Percentiles rank a stretch among this genome's conserved stretches.
Evolutionary conservation across 2,888 invertebrate genomes (phyloP).

Genomic region (Autographa pulchrina): DNA sequence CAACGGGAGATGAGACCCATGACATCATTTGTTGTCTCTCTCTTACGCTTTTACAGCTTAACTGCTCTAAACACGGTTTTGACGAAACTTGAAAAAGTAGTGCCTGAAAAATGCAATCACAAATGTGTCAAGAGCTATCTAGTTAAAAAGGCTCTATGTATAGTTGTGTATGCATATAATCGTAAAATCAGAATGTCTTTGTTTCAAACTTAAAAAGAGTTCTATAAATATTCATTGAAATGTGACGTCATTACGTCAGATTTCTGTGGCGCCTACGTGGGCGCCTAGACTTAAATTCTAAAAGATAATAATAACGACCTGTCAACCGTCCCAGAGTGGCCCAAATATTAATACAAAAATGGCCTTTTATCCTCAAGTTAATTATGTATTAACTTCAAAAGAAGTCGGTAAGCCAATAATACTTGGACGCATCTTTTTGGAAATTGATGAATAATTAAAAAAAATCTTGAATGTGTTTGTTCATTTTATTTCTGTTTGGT

Average conservation of each 20-base stretch:
- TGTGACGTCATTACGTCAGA: slow-evolving; percentile 40
- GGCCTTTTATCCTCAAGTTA: slow-evolving; percentile 53
- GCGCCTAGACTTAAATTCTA: slow-evolving; percentile 15
- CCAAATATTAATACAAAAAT: slow-evolving; percentile 46
- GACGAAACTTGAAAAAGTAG: no score
- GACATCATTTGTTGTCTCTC: no score
- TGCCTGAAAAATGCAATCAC: no score
- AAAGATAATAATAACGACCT: slow-evolving; percentile 54
- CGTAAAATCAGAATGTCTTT: background rate
- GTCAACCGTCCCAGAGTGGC: slow-evolving; percentile 28
- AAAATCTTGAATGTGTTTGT: slow-evolving; percentile 41
- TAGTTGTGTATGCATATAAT: background rate
- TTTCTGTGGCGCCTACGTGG: slow-evolving; percentile 26
- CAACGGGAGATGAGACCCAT: no score
- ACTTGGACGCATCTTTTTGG: slow-evolving; percentile 36
- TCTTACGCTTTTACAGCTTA: no score
- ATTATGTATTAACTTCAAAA: slow-evolving; percentile 65
- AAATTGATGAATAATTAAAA: slow-evolving; percentile 50
- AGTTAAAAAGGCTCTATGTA: no score
- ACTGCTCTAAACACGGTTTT: no score
- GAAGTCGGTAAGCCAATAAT: slow-evolving; percentile 62
- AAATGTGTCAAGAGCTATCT: no score
- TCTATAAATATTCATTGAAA: slow-evolving; percentile 45
- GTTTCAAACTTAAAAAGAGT: background rate
- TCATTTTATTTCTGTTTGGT: slow-evolving; percentile 47